Evolutionary conservation across 2,888 invertebrate genomes (phyloP).

Genomic region (Acanthopleura granulata): DNA sequence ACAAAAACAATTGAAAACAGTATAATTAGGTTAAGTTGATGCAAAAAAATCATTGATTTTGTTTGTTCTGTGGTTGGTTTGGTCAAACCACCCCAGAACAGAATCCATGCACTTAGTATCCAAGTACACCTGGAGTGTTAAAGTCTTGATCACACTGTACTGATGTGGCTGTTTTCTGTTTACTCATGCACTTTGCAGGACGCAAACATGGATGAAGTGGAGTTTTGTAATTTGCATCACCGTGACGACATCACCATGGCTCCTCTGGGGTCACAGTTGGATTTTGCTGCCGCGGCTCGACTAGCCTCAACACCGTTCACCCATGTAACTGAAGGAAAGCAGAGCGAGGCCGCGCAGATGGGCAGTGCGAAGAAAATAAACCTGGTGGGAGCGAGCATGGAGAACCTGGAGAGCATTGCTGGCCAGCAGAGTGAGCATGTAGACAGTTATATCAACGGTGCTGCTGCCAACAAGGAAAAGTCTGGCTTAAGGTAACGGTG

Average conservation of each 20-base stretch:
- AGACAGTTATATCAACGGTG: background rate
- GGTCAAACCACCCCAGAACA: no score
- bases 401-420: background rate
- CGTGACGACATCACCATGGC: slow-evolving; percentile 38
- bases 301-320: slow-evolving; percentile 62
- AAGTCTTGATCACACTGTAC: no score
- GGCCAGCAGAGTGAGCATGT: background rate
- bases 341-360: slow-evolving; percentile 20
- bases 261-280: slow-evolving; percentile 56
- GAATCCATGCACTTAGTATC: no score
- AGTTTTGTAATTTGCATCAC: background rate
- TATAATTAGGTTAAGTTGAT: no score
- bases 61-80: no score
- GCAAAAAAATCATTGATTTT: no score
- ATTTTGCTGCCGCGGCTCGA: slow-evolving; percentile 55
- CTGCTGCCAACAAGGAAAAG: background rate
- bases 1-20: no score
- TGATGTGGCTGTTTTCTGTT: no score
- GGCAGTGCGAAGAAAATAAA: background rate
- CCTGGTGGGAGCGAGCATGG: background rate
- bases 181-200: background rate
- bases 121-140: no score
- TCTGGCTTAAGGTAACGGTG: background rate
- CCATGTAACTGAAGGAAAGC: slow-evolving; percentile 28
- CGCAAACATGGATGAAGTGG: slow-evolving; percentile 12